Evolutionary conservation across 2,888 invertebrate species (phyloP).

Genomic region (Andrena chrysosceles): DNA sequence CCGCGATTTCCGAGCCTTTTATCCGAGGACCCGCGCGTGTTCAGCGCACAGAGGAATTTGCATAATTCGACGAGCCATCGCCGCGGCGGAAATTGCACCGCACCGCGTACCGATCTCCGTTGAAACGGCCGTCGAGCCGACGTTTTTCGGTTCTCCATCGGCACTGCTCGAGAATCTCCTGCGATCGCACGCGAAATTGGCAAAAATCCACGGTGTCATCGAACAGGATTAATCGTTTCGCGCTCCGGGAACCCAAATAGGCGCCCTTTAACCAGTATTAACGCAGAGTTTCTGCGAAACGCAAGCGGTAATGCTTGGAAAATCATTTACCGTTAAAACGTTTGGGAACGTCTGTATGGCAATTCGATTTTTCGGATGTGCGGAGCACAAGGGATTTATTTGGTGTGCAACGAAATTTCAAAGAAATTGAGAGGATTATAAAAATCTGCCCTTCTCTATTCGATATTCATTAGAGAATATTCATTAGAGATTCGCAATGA

Average conservation of each 20-base stretch:
- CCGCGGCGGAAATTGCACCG: constrained; percentile 49
- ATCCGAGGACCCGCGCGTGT: constrained; percentile 18
- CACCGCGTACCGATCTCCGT: constrained; percentile 25
- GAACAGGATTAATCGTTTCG: no score
- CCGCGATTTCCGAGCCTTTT: constrained; percentile 55
- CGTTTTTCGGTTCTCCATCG: neutral
- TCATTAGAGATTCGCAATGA: no score
- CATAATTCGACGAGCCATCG: constrained; percentile 61
- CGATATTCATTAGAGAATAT: no score
- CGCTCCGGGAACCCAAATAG: neutral
- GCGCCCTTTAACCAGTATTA: neutral
- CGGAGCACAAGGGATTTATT: no score
- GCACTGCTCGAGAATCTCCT: neutral
- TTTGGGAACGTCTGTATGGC: no score
- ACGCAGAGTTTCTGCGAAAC: no score
- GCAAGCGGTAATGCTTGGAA: no score
- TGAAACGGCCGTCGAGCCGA: constrained; percentile 39
- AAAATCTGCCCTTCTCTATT: no score
- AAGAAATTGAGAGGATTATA: no score
- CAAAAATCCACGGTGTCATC: constrained; percentile 5
- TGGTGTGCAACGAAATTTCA: no score
- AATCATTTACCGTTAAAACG: no score
- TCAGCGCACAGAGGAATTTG: constrained; percentile 56
- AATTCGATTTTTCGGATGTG: no score
- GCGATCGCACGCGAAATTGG: neutral